Conservation (phyloP, 1,140 invertebrate species). For the Trachelipus rathkii region DNA sequence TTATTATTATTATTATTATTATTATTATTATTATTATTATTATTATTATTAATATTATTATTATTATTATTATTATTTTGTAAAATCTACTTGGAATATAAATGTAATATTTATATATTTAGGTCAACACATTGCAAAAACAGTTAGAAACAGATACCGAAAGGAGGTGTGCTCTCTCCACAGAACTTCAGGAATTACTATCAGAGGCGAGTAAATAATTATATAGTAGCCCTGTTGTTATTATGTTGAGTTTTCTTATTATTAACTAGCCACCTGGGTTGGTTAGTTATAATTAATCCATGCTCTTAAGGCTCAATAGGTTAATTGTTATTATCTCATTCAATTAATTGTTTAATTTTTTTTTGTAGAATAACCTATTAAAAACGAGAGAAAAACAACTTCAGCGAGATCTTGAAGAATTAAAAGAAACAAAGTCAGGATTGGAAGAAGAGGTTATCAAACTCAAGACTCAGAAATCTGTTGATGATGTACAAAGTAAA, state of each 20-base stretch:
- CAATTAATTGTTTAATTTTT: neutral
- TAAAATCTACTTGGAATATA: too few species aligned
- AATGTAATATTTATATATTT: neutral
- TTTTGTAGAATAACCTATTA: slow-evolving; percentile 66
- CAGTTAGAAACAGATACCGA: slow-evolving; percentile 36
- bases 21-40: neutral
- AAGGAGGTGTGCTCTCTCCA: slow-evolving; percentile 25
- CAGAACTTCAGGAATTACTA: slow-evolving; percentile 31
- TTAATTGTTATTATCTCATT: too few species aligned
- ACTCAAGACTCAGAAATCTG: slow-evolving; percentile 66
- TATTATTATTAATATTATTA: neutral
- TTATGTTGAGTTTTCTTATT: too few species aligned
- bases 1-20: neutral
- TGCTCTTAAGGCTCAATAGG: too few species aligned
- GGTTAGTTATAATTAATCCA: too few species aligned
- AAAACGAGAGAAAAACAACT: slow-evolving; percentile 72
- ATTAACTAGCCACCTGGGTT: too few species aligned
- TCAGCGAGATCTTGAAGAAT: slow-evolving; percentile 63
- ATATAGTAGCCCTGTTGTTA: too few species aligned
- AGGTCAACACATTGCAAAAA: slow-evolving; percentile 37
- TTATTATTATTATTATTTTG: neutral
- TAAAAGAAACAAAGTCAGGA: slow-evolving; percentile 65
- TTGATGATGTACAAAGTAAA: slow-evolving; percentile 77
- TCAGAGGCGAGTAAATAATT: slow-evolving; percentile 19
- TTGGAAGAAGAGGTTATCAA: slow-evolving; percentile 76